phyloP scores from a whole-genome alignment of 2,113 vertebrate species.

The Prolemur simus region DNA sequence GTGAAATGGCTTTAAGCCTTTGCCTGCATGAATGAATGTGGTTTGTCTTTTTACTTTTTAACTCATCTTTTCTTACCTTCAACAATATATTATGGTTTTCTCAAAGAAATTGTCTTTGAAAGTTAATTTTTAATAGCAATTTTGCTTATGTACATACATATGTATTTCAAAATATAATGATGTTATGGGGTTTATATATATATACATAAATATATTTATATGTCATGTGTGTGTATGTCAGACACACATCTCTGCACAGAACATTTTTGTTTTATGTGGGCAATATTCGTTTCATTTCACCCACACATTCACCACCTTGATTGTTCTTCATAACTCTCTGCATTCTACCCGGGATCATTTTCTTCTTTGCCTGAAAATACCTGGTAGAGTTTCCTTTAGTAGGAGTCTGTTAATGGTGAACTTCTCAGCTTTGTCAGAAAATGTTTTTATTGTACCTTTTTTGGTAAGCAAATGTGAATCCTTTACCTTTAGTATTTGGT shows the following conservation, averaged over 20 bases:
- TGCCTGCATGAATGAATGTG: not conserved
- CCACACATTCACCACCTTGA: not conserved
- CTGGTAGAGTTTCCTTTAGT: not conserved
- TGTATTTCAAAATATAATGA: constrained; percentile 15
- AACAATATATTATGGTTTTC: constrained; percentile 4
- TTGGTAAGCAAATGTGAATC: not conserved
- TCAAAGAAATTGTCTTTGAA: not conserved
- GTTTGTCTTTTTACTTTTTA: constrained; percentile 22
- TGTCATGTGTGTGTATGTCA: not conserved
- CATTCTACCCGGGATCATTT: constrained; percentile 20
- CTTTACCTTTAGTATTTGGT: not conserved
- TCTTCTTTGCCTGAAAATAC: constrained; percentile 30
- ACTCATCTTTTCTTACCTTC: not conserved
- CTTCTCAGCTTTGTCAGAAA: constrained; percentile 10
- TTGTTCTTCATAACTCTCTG: constrained; percentile 40
- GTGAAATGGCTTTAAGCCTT: not conserved
- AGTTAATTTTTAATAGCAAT: not conserved
- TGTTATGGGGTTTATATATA: not conserved
- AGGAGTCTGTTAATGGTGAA: not conserved
- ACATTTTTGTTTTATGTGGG: not conserved
- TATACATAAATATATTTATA: not conserved
- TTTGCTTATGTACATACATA: not conserved
- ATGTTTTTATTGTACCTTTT: constrained; percentile 17
- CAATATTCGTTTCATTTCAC: constrained; percentile 25
- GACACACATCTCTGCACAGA: not conserved